phyloP scores from a whole-genome alignment of 2,888 invertebrate genomes.

The Acrocera orbiculus region DNA sequence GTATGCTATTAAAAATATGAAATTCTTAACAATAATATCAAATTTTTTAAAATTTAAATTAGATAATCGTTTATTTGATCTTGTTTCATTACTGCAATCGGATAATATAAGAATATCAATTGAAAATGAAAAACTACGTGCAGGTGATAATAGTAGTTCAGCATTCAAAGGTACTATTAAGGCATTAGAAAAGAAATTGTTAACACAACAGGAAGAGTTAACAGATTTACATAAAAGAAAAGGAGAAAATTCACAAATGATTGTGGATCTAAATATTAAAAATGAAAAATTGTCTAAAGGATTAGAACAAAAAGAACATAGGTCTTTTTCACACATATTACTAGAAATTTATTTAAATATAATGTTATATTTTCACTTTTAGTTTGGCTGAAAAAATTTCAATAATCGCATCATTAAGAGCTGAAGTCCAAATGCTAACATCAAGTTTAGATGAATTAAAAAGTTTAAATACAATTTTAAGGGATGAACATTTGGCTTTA shows the following conservation, averaged over 20 bases:
- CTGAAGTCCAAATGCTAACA: slow-evolving; percentile 56
- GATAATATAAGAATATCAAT: slow-evolving; percentile 75
- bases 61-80: slow-evolving; percentile 81
- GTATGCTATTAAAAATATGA: slow-evolving; percentile 37
- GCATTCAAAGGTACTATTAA: slow-evolving; percentile 42
- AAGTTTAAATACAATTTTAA: slow-evolving; percentile 67
- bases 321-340: slow-evolving; percentile 24
- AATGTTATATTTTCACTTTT: slow-evolving; percentile 13
- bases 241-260: slow-evolving; percentile 86
- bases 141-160: slow-evolving; percentile 23
- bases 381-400: slow-evolving; percentile 53
- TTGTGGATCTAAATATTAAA: slow-evolving; percentile 72
- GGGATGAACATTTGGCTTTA: slow-evolving; percentile 88
- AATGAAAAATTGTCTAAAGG: slow-evolving; percentile 72
- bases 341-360: no score
- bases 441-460: slow-evolving; percentile 58
- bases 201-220: slow-evolving; percentile 79
- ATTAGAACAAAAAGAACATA: slow-evolving; percentile 50
- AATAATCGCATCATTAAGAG: slow-evolving; percentile 45
- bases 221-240: slow-evolving; percentile 75
- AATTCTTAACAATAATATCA: neutral
- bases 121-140: slow-evolving; percentile 62
- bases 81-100: slow-evolving; percentile 55
- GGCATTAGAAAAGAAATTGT: slow-evolving; percentile 67
- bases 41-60: neutral